Evolutionary conservation across 2,797 vertebrate species (phyloP), one percentile per base, ranked within the genome.

Genomic region (Apogon talboti): DNA sequence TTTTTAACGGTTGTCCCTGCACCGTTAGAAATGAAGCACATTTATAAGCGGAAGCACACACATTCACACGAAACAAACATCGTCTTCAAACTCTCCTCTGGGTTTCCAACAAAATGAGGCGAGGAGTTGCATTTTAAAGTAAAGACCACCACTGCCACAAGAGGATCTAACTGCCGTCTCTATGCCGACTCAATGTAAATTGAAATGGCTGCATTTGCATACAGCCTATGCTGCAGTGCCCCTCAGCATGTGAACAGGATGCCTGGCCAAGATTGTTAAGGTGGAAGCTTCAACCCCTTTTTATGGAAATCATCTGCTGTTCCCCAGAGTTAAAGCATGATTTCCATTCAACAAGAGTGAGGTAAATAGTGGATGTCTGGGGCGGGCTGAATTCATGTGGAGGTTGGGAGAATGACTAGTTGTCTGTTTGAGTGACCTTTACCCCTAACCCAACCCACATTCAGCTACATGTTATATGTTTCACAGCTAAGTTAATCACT

Each of bases 191-290:
- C 65, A 37, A 49, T 78, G 71, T 77, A 83, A 84, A 87, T 76
- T 68, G 33, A 76, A 71, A 84, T 73, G 60, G 68, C 65, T 66
- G 41, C 51, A 90, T 92, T 92, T 87, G 85, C 87, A 92, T 87
- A 87, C 41, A 76, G 81, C 64, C 70, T 64, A 58, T 81, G 75
- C 63, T 42, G 76, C 77, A 51, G 46, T 60, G 45, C 52, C 74
- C 61, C 60, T 42, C 55, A 46, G 76, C 65, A 74, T 19, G 47
- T 71, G 64, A 62, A 74, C 72, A 50, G 58, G 74, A 69, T 48
- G 46, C 75, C 56, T 48, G 49, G 41, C 61, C 6, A n/a, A 78
- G 79, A 77, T 82, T 77, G 76, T 85, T 79, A 86, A 82, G 77
- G 71, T 82, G 74, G 68, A 79, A 68, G 33, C 64, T 49, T 83